Evolutionary conservation across 2,113 vertebrate genomes (phyloP).

Genomic region (Poecile atricapillus): DNA sequence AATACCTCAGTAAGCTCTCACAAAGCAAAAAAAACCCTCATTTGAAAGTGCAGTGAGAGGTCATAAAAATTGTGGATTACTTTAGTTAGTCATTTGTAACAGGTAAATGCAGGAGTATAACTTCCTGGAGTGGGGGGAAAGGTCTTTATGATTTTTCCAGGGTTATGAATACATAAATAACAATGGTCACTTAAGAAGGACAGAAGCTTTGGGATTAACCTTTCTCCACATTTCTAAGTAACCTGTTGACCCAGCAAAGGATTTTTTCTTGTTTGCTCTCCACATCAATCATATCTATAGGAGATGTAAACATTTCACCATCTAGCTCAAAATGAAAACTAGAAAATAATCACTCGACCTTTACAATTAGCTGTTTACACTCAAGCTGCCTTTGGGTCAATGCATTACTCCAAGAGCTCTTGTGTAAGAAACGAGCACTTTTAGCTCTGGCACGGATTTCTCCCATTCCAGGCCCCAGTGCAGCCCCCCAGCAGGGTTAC

Average conservation of each 20-base stretch:
- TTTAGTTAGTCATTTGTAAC: constrained; percentile 67
- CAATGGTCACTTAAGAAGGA: constrained; percentile 8
- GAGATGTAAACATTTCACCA: constrained; percentile 47
- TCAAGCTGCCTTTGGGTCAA: background rate
- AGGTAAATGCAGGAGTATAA: constrained; percentile 60
- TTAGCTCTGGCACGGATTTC: background rate
- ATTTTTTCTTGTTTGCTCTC: constrained; percentile 40
- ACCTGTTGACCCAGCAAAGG: constrained; percentile 26
- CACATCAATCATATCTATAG: constrained; percentile 35
- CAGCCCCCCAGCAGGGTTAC: background rate
- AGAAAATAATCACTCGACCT: constrained; percentile 27
- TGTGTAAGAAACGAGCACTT: background rate
- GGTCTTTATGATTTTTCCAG: constrained; percentile 39
- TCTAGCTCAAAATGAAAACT: constrained; percentile 48
- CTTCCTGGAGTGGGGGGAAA: constrained; percentile 48
- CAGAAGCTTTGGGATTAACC: constrained; percentile 54
- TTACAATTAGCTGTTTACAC: constrained; percentile 46
- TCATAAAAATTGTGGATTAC: constrained; percentile 60
- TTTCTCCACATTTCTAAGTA: constrained; percentile 32
- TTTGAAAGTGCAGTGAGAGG: constrained; percentile 55
- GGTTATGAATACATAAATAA: constrained; percentile 56
- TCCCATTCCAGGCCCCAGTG: background rate
- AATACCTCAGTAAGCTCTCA: constrained; percentile 33
- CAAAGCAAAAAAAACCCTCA: background rate
- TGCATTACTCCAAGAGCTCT: background rate